Evolutionary conservation across 2,113 vertebrate genomes (phyloP).

Genomic region (Asarcornis scutulata): DNA sequence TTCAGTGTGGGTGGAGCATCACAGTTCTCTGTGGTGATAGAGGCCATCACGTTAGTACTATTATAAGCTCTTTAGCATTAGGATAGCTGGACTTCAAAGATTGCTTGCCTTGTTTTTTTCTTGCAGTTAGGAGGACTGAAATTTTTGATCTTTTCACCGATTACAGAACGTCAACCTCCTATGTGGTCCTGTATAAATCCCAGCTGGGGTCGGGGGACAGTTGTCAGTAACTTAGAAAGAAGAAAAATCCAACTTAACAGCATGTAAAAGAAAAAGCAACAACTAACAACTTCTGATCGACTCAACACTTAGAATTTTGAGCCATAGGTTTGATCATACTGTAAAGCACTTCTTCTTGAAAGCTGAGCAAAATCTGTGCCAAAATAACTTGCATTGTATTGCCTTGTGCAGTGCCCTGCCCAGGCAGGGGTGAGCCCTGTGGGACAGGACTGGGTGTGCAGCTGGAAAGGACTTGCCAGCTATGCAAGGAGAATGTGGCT

Average conservation of each 20-base stretch:
- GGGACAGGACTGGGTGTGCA: background rate
- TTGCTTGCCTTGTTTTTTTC: background rate
- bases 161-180: background rate
- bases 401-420: background rate
- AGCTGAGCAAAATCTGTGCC: background rate
- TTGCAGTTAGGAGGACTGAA: background rate
- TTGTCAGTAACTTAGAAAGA: background rate
- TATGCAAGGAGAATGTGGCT: accelerated
- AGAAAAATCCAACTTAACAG: background rate
- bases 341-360: background rate
- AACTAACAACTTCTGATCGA: background rate
- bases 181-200: background rate
- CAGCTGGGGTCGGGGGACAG: background rate
- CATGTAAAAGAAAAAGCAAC: background rate
- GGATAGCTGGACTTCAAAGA: background rate
- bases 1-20: background rate
- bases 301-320: background rate
- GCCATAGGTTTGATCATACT: background rate
- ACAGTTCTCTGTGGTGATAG: background rate
- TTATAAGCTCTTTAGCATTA: background rate
- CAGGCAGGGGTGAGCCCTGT: background rate
- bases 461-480: background rate
- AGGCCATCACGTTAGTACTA: accelerated
- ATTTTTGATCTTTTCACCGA: background rate
- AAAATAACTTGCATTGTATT: background rate